Percentiles rank a stretch among this genome's conserved stretches.
Conservation (phyloP, 1,140 invertebrate species). For the Euglossa dilemma region DNA sequence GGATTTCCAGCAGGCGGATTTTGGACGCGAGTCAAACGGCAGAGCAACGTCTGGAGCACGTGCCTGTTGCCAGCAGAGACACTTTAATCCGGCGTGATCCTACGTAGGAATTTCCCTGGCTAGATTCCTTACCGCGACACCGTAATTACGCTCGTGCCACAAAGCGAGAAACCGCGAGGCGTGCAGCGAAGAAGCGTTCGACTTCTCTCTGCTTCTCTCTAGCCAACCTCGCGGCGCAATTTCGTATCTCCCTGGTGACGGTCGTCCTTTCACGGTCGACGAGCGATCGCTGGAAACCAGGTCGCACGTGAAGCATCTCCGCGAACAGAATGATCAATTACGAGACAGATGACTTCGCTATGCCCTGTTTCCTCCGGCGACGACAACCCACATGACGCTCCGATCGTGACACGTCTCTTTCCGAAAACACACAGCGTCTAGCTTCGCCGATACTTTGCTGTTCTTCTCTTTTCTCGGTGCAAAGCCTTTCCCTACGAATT, state of each 20-base stretch:
- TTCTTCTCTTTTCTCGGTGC: neutral
- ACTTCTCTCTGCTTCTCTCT: too few relatives aligned
- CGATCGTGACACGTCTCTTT: slow-evolving; percentile 51
- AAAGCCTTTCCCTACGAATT: neutral
- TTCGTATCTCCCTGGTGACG: slow-evolving; percentile 10
- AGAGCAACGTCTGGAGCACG: too few relatives aligned
- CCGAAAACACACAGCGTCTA: neutral
- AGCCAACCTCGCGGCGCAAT: slow-evolving; percentile 1
- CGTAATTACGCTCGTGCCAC: neutral
- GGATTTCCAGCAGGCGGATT: too few relatives aligned
- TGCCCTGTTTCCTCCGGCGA: slow-evolving; percentile 63
- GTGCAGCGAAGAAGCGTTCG: neutral
- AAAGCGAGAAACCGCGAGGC: neutral
- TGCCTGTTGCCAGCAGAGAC: neutral
- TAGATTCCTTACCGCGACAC: neutral
- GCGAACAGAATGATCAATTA: slow-evolving; percentile 53
- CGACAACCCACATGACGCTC: slow-evolving; percentile 57
- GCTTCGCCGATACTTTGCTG: neutral
- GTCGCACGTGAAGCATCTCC: slow-evolving; percentile 62
- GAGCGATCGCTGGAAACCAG: slow-evolving; percentile 56
- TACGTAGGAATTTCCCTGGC: neutral
- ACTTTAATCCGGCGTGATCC: neutral
- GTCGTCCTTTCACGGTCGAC: slow-evolving; percentile 48
- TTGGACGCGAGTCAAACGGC: too few relatives aligned
- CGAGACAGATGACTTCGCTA: slow-evolving; percentile 50